These are phyloP conservation scores for Coremacera marginata DNA, from an alignment of 2,888 invertebrate genomes.

Conservation along the genomic window DNA sequence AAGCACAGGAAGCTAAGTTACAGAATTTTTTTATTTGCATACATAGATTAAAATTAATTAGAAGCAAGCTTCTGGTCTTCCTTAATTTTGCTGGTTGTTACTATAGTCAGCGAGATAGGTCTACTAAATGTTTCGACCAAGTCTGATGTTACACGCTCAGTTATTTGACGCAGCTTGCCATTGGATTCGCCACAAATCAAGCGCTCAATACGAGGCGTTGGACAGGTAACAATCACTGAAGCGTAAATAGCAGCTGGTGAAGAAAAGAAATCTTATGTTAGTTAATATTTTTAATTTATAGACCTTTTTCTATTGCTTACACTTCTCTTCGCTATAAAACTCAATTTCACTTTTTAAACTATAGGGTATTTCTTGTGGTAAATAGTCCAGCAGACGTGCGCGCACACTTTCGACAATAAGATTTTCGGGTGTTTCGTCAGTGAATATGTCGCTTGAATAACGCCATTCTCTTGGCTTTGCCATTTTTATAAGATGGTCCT, in stretches of 20 bases:
- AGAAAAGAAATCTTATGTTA: constrained; percentile 15
- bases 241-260: constrained; percentile 71
- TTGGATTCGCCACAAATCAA: constrained; percentile 79
- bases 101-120: constrained; percentile 68
- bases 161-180: constrained; percentile 79
- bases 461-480: constrained; percentile 79
- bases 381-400: constrained; percentile 85
- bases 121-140: constrained; percentile 77
- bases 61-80: not conserved
- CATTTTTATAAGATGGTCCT: constrained; percentile 54
- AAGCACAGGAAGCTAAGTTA: not conserved
- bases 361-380: constrained; percentile 91
- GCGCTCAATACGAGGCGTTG: constrained; percentile 74
- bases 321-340: constrained; percentile 75
- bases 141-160: constrained; percentile 75
- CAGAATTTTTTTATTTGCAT: not conserved
- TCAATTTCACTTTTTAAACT: constrained; percentile 76
- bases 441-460: constrained; percentile 77
- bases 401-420: constrained; percentile 82
- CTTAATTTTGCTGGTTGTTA: constrained; percentile 51
- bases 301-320: constrained; percentile 52
- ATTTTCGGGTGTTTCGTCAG: constrained; percentile 79
- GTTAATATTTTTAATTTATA: not conserved
- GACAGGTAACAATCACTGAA: constrained; percentile 76
- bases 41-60: not conserved